phyloP scores from a whole-genome alignment of 2,888 invertebrate species.

The Chirona hameri region DNA sequence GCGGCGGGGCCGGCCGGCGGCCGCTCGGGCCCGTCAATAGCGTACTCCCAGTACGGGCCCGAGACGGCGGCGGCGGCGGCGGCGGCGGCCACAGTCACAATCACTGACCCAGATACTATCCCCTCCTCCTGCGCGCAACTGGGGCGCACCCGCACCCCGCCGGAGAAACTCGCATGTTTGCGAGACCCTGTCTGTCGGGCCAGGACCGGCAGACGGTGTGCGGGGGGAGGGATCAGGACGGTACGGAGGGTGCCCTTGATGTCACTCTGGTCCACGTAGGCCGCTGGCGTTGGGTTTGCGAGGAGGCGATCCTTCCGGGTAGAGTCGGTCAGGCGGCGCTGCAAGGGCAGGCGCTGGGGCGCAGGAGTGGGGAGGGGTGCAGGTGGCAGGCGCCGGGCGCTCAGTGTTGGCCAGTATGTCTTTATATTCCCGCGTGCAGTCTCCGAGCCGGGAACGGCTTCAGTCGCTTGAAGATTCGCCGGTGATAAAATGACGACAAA shows the following conservation, averaged over 20 bases:
- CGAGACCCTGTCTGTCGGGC: too few species aligned
- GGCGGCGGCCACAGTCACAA: background rate
- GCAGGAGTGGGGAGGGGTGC: background rate
- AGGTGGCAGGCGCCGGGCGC: background rate
- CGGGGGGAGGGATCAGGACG: background rate
- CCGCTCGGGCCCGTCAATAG: background rate
- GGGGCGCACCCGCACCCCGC: background rate
- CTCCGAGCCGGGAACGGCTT: background rate
- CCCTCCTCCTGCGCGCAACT: background rate
- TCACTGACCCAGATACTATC: constrained; percentile 4
- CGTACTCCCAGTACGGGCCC: background rate
- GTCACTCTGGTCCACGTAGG: background rate
- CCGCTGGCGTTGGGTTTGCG: background rate
- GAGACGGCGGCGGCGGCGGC: background rate
- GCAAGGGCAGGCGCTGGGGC: background rate
- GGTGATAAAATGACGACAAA: too few species aligned
- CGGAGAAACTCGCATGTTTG: constrained; percentile 6
- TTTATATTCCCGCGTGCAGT: background rate
- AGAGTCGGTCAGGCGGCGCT: background rate
- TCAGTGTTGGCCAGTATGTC: background rate
- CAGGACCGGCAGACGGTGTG: too few species aligned
- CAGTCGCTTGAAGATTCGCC: background rate
- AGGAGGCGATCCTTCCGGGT: background rate
- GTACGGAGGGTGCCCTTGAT: background rate
- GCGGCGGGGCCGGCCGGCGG: background rate